These are phyloP conservation scores for Aphis craccivora DNA, from an alignment of 1,140 invertebrate genomes.

Conservation along the genomic window DNA sequence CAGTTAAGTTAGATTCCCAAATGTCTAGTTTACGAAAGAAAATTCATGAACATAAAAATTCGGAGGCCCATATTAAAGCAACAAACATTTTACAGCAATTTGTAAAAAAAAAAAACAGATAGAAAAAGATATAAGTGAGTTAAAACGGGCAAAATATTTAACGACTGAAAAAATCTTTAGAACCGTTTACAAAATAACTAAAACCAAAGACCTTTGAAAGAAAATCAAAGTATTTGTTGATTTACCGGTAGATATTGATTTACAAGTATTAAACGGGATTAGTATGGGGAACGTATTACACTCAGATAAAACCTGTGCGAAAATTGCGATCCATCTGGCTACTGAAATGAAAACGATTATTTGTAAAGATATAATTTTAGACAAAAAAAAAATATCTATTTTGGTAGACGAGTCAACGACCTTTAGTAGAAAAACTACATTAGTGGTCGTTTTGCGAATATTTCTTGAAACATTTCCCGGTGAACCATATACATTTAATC, in stretches of 20 bases:
- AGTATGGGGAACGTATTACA: neutral
- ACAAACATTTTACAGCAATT: neutral
- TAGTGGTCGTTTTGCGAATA: conserved; percentile 1
- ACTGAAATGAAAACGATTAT: conserved; percentile 21
- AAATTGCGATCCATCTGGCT: neutral
- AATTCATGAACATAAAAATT: neutral
- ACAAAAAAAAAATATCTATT: neutral
- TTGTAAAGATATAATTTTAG: neutral
- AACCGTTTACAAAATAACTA: neutral
- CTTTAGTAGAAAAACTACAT: neutral
- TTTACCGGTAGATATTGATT: neutral
- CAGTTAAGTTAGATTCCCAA: too few relatives aligned
- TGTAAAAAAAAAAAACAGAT: conserved; percentile 6
- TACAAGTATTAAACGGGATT: conserved; percentile 23
- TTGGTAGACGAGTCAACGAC: neutral
- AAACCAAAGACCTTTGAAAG: conserved; percentile 29
- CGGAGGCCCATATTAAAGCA: too few relatives aligned
- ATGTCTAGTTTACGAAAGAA: neutral
- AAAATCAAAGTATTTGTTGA: too few relatives aligned
- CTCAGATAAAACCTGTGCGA: neutral
- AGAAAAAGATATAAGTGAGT: neutral
- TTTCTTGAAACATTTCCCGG: conserved; percentile 19
- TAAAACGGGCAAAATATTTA: neutral
- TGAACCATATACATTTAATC: conserved; percentile 17
- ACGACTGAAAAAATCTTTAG: neutral